Percentiles rank a stretch among this genome's conserved stretches.
Conservation (phyloP, 1,140 invertebrate species). For the Caerostris extrusa region DNA sequence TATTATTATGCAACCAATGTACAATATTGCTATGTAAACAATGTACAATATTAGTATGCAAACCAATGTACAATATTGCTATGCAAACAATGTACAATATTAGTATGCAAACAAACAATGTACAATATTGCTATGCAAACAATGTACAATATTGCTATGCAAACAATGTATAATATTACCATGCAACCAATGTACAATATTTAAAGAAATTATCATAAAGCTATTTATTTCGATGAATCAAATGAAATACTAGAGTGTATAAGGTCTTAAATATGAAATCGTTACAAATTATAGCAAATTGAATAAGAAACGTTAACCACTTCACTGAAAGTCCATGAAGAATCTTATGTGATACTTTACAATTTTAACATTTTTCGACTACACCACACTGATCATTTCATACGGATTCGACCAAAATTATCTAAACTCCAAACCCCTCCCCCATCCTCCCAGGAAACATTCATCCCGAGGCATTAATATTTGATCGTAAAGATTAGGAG, state of each 20-base stretch:
- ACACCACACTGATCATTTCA: not conserved
- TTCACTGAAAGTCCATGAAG: not conserved
- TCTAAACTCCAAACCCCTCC: not conserved
- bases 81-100: not conserved
- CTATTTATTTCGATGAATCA: too few species aligned
- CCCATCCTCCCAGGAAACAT: not conserved
- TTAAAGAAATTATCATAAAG: too few species aligned
- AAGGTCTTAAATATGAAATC: too few species aligned
- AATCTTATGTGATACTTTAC: not conserved
- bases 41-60: too few species aligned
- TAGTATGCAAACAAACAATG: not conserved
- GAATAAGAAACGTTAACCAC: too few species aligned
- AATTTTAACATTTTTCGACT: conserved; percentile 17
- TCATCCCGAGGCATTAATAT: conserved; percentile 44
- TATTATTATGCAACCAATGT: not conserved
- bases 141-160: too few species aligned
- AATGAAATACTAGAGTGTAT: too few species aligned
- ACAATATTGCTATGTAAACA: too few species aligned
- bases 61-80: not conserved
- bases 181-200: too few species aligned
- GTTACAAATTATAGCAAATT: too few species aligned
- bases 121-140: not conserved
- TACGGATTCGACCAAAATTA: not conserved
- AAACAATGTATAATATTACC: not conserved
- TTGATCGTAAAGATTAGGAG: conserved; percentile 52